Evolutionary conservation across 1,140 invertebrate genomes (phyloP).

Genomic region (Neodiprion lecontei): DNA sequence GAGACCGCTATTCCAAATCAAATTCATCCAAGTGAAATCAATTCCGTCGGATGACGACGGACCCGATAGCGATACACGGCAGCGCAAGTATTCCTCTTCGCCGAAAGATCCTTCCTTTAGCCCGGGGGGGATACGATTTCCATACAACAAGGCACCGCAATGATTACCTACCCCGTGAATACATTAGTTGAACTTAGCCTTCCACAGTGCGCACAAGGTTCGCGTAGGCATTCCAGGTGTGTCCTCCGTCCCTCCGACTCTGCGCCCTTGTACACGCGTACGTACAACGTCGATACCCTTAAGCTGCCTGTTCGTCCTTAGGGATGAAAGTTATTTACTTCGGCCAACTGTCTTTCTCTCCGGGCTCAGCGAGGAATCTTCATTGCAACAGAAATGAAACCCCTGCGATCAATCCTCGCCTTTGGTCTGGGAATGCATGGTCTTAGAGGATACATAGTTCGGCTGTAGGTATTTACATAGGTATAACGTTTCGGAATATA

Average conservation of each 20-base stretch:
- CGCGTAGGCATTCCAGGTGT: too few relatives aligned
- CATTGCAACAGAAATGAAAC: background rate
- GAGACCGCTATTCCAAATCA: background rate
- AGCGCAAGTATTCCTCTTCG: background rate
- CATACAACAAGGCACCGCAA: conserved; percentile 1
- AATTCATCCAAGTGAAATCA: background rate
- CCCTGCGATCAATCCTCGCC: background rate
- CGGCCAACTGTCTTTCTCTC: background rate
- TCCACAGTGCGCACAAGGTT: too few relatives aligned
- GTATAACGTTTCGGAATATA: background rate
- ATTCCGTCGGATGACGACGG: background rate
- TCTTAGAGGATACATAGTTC: background rate
- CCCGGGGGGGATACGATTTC: background rate
- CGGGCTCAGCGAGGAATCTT: background rate
- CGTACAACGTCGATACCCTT: background rate
- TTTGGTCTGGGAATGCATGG: background rate
- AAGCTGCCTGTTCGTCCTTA: background rate
- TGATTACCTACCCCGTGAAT: conserved; percentile 4
- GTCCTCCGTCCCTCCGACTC: too few relatives aligned
- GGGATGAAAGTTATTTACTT: background rate
- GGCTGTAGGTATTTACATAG: background rate
- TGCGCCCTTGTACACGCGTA: background rate
- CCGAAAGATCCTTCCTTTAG: background rate
- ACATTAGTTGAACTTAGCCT: background rate
- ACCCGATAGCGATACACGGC: too few relatives aligned